Base-by-base conservation (phyloP, 2,797 vertebrate species). In the Monodelphis domestica region DNA sequence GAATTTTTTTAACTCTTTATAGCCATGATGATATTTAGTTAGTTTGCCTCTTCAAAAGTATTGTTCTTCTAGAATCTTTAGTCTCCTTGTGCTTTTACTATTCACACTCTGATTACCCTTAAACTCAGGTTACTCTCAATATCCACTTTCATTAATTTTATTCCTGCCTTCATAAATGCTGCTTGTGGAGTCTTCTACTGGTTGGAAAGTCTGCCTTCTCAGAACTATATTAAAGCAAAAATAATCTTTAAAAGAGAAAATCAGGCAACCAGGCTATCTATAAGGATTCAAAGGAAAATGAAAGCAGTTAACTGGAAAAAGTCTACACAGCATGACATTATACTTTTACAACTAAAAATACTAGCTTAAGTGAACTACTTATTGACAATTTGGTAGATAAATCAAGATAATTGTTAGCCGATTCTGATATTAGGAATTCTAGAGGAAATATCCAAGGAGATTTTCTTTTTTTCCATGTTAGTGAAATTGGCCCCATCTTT, bases 291-390 rank as follows among this genome's bases (percentile, higher is more conserved):
- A 70, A n/a, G 15, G 14, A 70, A 70, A 70, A 70, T 70, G 33
- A 15, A 57, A 55, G 17, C n/a, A 70, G 53, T 93, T 93, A 30
- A 54, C 30, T 95, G 30, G 6, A 12, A 93, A 12, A 21, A 93
- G 92, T 94, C 50, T 63, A 59, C 0, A 3, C 29, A 70, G 0
- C 0, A 50, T 90, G 9, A 10, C 87, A 90, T 28, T 89, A 28
- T 91, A 15, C 11, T 87, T 92, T 94, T 90, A 88, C 57, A 15
- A 50, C 9, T 52, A 50, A 52, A 63, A 70, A 70, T n/a, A 5
- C 1, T 59, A 33, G 14, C 15, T n/a, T 38, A 70, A 70, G 5
- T 21, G 1, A 5, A 38, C 33, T 5, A 70, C 70, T 38, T 70
- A 70, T 70, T 70, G 63, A 63, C 33, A 28, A 29, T 28, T 56